Evolutionary conservation across 2,113 vertebrate genomes (phyloP).

Genomic region (Fregetta grallaria): DNA sequence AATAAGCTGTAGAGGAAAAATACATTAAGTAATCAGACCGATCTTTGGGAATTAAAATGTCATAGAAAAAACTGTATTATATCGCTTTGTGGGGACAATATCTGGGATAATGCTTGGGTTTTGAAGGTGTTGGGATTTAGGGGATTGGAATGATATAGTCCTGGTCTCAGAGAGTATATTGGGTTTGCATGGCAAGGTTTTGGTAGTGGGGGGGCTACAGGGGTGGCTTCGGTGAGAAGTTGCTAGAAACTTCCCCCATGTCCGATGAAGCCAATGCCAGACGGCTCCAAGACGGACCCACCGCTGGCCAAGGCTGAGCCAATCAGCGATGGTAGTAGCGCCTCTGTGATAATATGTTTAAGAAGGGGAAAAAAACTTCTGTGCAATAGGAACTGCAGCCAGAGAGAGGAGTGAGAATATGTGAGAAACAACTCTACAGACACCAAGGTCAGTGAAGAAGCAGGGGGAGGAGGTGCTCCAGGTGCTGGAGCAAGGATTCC

Average conservation of each 20-base stretch:
- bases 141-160: background rate
- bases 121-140: background rate
- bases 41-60: background rate
- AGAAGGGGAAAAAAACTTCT: background rate
- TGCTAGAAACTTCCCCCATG: background rate
- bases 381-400: background rate
- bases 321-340: fast-evolving
- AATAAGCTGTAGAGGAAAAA: background rate
- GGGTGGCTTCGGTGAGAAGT: background rate
- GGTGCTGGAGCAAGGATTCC: background rate
- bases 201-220: fast-evolving
- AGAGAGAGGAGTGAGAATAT: background rate
- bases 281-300: fast-evolving
- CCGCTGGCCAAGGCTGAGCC: background rate
- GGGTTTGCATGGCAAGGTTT: background rate
- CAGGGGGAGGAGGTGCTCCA: background rate
- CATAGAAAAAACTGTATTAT: background rate
- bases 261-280: fast-evolving
- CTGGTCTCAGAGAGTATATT: background rate
- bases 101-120: background rate
- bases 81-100: background rate
- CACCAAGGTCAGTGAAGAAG: background rate
- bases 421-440: background rate
- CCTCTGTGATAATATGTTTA: background rate
- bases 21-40: background rate